These are phyloP conservation scores for Gallinago undulata DNA, from an alignment of 2,113 vertebrate species.

Conservation along the genomic window DNA sequence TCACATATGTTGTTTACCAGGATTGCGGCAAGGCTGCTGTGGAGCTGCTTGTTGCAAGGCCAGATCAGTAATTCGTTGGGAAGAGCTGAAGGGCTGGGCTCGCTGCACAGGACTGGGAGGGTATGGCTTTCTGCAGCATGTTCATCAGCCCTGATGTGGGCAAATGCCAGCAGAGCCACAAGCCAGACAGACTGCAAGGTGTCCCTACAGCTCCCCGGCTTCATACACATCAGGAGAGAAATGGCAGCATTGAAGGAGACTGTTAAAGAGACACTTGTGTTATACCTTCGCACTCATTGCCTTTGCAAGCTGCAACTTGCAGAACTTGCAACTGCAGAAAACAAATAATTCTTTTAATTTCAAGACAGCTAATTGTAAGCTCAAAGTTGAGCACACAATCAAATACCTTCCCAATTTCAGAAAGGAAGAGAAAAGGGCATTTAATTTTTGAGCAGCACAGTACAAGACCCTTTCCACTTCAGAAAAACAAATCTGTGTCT, in stretches of 20 bases:
- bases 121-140: accelerated
- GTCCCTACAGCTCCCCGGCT: not conserved
- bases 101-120: not conserved
- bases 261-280: accelerated
- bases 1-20: not conserved
- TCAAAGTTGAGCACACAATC: not conserved
- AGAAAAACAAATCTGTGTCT: not conserved
- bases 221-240: not conserved
- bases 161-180: not conserved
- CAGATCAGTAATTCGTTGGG: not conserved
- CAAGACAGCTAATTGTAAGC: not conserved
- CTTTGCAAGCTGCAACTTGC: not conserved
- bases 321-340: not conserved
- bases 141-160: not conserved
- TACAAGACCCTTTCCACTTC: not conserved
- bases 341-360: not conserved
- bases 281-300: accelerated
- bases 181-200: accelerated
- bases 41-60: not conserved
- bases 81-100: not conserved
- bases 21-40: not conserved
- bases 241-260: accelerated
- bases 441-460: not conserved
- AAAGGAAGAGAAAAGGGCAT: not conserved
- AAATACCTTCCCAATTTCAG: not conserved